Percentiles rank a stretch among this genome's conserved stretches.
phyloP scores from a whole-genome alignment of 2,797 vertebrate genomes.

The Sphenopsis melanotis region DNA sequence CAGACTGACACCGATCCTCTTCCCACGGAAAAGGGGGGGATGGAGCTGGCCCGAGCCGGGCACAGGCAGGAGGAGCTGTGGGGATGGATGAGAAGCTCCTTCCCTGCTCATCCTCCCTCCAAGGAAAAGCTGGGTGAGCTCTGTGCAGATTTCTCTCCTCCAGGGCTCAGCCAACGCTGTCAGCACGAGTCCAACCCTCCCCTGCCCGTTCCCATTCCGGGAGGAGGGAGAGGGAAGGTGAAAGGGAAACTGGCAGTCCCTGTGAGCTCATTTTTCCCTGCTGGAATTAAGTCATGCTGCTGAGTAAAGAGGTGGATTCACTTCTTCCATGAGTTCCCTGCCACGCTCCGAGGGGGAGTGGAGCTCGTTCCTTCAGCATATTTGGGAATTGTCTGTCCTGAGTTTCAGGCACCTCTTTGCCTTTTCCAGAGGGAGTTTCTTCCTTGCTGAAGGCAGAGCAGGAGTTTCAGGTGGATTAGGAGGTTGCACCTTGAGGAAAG shows the following conservation, averaged over 20 bases:
- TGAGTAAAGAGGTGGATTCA: background rate
- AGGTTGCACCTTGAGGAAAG: background rate
- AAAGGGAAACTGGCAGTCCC: background rate
- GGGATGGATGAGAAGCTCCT: background rate
- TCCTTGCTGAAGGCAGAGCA: background rate
- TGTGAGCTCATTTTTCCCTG: background rate
- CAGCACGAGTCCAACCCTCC: background rate
- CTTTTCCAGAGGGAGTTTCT: background rate
- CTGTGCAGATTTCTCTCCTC: background rate
- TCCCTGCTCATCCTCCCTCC: background rate
- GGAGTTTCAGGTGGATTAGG: background rate
- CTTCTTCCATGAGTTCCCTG: background rate
- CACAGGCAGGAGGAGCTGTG: background rate
- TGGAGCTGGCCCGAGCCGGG: background rate
- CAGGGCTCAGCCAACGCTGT: background rate
- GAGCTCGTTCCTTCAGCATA: background rate
- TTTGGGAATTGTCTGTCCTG: background rate
- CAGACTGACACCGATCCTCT: background rate
- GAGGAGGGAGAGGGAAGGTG: background rate
- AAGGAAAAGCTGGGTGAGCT: background rate
- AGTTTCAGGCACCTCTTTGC: background rate
- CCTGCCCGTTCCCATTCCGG: background rate
- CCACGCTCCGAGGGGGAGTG: fast-evolving
- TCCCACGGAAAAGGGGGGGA: background rate
- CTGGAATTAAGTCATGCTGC: background rate